Percentiles rank a stretch among this genome's conserved stretches.
These are phyloP conservation scores for Gulo gulo DNA, from an alignment of 2,113 vertebrate genomes.

Conservation along the genomic window DNA sequence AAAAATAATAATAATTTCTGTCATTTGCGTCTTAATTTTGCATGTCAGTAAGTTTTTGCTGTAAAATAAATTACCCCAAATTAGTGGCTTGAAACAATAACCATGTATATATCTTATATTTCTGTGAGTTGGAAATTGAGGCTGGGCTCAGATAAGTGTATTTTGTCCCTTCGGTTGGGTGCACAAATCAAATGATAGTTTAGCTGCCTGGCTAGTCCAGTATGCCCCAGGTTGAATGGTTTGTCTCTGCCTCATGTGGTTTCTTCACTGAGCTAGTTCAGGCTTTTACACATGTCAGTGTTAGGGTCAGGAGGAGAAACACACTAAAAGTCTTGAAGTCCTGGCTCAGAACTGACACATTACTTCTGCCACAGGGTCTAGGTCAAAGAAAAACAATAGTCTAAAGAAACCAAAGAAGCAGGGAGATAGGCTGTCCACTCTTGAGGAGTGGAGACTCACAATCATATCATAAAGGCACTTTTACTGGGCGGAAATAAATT, in stretches of 20 bases:
- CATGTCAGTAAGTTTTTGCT: neutral
- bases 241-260: neutral
- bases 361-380: neutral
- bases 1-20: neutral
- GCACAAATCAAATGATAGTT: neutral
- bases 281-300: fast-evolving
- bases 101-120: neutral
- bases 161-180: neutral
- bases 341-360: neutral
- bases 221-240: neutral
- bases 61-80: neutral
- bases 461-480: neutral
- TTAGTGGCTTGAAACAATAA: neutral
- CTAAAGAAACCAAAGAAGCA: neutral
- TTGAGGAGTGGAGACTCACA: neutral
- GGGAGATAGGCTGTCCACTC: neutral
- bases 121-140: neutral
- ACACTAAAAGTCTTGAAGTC: neutral
- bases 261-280: neutral
- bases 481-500: neutral
- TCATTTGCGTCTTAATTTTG: neutral
- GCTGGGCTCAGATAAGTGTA: neutral
- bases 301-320: neutral
- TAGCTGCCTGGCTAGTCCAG: neutral
- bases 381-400: neutral